Evolutionary conservation across 2,797 vertebrate species (phyloP), one percentile per base, ranked within the genome.

Genomic region (Phalanger gymnotis): DNA sequence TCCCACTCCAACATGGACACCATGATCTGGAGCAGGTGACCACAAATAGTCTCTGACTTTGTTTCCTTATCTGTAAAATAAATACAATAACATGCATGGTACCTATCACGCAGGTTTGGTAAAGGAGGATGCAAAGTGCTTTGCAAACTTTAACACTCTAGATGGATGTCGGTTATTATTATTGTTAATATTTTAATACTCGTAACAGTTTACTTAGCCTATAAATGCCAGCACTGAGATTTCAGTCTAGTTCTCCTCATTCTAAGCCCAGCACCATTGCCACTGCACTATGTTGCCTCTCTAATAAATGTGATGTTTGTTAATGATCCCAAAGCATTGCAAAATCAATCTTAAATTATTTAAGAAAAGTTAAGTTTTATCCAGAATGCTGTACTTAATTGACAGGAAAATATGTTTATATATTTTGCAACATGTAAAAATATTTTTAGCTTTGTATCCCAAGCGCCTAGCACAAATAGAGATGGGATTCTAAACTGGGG

Each of bases 321-420:
- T 95, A 58, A 94, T 90, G 53, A 58, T 91, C 28, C 54, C 87
- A 90, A 53, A 94, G 90, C 53, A 92, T 12, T 54, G n/a, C 92
- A 91, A 96, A 51, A 95, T 90, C 40, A 31, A 54, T 53, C 53
- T 87, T 27, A 87, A 87, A 87, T 96, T 81, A 90, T 92, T 58
- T 90, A 95, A 97, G 55, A 92, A 81, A 51, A 25, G 28, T 7
- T 93, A 89, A 96, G 87, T 92, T 52, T 58, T 93, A 94, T 47
- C 91, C 40, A 94, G n/a, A 73, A 56, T 95, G 54, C 89, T 87
- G 93, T 95, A 93, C 66, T 90, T 93, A 87, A 53, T 91, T 53
- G 54, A 66, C 52, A 93, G 95, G 95, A 27, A 73, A 90, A n/a
- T 54, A 54, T 47, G 40, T 22, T 93, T 94, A 92, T 53, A 54